Base-by-base conservation (phyloP, 30 jellyfish, hydroid and myxozoan species). In the Clytia hemisphaerica region DNA sequence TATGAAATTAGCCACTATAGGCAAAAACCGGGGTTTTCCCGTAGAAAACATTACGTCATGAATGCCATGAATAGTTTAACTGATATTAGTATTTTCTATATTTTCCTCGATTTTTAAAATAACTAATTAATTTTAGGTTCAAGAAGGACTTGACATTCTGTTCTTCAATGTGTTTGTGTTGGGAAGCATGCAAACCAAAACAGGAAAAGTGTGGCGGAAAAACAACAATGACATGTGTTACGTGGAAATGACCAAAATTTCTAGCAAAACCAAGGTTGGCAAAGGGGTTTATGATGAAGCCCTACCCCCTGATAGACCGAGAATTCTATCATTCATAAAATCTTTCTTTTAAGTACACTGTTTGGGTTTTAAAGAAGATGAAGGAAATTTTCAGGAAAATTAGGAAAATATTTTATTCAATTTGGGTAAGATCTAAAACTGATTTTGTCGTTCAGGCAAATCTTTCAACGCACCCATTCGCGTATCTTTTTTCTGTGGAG, bases 131-230 rank as follows among this genome's bases (percentile, higher is more conserved):
- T 18, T 5, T 53, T 16, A 69, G 84, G 85, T 70, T 35, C 48
- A 73, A 59, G 28, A 57, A 14, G 62, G 74, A 19, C 64, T 82
- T 29, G 88, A 82, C 49, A 37, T 58, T 18, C 73, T 82, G 72
- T 24, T 82, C 19, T 82, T 82, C 68, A 61, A 82, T 26, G 49
- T 82, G 22, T 27, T 82, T 45, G 70, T 82, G 12, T 71, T 82
- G 33, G 88, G 94, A 26, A 60, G 83, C 2, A 5, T 70, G 21
- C 59, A 76, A 33, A 64, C 88, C 5, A 26, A 71, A n/a, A 73
- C 75, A 49, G 94, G 94, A 21, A 82, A 70, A 67, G 32, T 82
- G 30, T 82, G 94, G 94, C 63, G 83, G 36, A 82, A 58, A 64
- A 82, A 73, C 38, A 33, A 76, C 6, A 59, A 76, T 2, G 94